Base-by-base conservation (phyloP, 2,797 vertebrate species). In the Ataeniobius toweri region DNA sequence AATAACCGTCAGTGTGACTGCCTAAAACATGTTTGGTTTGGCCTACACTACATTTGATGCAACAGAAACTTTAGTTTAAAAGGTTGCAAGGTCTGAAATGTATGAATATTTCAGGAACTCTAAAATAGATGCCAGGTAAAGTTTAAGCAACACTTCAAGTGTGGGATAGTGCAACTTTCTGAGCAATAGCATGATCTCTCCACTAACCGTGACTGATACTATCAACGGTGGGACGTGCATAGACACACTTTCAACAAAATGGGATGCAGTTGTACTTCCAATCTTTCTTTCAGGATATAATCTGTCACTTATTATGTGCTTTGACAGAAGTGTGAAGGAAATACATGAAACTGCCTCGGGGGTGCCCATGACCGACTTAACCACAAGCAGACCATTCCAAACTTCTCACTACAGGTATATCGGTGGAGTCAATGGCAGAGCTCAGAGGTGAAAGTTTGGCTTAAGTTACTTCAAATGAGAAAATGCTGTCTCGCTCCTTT, bases 381-480 rank as follows among this genome's bases (percentile, higher is more conserved):
- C 91, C 86, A 95, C 93, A 95, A 96, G 92, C 96, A 96, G 95
- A 95, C 95, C 90, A 65, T 92, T 85, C 72, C 87, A 31, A 85
- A 89, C 89, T 89, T 91, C 89, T 93, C 89, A 93, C 94, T 94
- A 94, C 93, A 95, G 92, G 92, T 94, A 94, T 91, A 91, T 94
- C 61, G 89, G 87, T 82, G 81, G 88, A 77, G 80, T 88, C 90
- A 89, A 91, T 90, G 91, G 90, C 85, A 83, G 81, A 83, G 93
- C 88, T 78, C 85, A 86, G 86, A 92, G 86, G 93, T 88, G 89
- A 92, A 92, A 83, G 89, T 93, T 90, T 93, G 95, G 94, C 92
- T 95, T 95, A 94, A 93, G 94, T 96, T 96, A 95, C 95, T 92
- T 90, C 80, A 95, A 96, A 96, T 96, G 90, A 95, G 93, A 96